A percentile compares a stretch with the other conserved stretches of the same genome.
phyloP scores from a whole-genome alignment of 2,888 invertebrate species.

The Brassicogethes aeneus region DNA sequence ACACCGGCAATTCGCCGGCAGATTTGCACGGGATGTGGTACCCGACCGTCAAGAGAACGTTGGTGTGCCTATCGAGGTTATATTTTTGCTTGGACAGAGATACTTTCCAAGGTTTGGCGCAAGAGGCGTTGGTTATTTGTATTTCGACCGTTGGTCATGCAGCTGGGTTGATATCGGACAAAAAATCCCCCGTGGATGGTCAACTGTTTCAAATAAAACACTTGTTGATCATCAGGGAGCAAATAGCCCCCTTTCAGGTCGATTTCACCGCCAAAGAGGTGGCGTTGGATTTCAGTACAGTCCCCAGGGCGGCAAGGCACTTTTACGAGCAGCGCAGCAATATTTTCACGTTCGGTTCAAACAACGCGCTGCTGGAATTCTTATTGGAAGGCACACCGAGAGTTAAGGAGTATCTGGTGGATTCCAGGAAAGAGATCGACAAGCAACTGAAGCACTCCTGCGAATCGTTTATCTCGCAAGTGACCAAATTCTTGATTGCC shows the following conservation, averaged over 20 bases:
- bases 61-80: constrained; percentile 88
- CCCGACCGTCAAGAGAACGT: constrained; percentile 89
- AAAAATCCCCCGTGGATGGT: constrained; percentile 77
- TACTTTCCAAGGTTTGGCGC: constrained; percentile 94
- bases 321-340: constrained; percentile 69
- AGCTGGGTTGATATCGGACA: constrained; percentile 64
- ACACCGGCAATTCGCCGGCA: constrained; percentile 46
- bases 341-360: constrained; percentile 70
- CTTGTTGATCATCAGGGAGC: constrained; percentile 89
- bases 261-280: constrained; percentile 92
- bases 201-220: constrained; percentile 98
- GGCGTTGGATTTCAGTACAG: constrained; percentile 85
- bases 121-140: constrained; percentile 89
- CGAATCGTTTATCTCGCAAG: constrained; percentile 76
- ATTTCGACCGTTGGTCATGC: constrained; percentile 84
- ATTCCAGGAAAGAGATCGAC: constrained; percentile 95
- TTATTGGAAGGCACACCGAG: constrained; percentile 87
- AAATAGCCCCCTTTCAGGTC: constrained; percentile 96
- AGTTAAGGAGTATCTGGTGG: constrained; percentile 84
- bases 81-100: constrained; percentile 88
- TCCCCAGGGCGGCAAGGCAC: constrained; percentile 77
- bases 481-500: constrained; percentile 65
- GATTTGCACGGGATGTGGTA: constrained; percentile 99
- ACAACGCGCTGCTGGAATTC: constrained; percentile 90
- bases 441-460: constrained; percentile 83